Evolutionary conservation across 2,797 vertebrate genomes (phyloP).

Genomic region (Danio aesculapii): DNA sequence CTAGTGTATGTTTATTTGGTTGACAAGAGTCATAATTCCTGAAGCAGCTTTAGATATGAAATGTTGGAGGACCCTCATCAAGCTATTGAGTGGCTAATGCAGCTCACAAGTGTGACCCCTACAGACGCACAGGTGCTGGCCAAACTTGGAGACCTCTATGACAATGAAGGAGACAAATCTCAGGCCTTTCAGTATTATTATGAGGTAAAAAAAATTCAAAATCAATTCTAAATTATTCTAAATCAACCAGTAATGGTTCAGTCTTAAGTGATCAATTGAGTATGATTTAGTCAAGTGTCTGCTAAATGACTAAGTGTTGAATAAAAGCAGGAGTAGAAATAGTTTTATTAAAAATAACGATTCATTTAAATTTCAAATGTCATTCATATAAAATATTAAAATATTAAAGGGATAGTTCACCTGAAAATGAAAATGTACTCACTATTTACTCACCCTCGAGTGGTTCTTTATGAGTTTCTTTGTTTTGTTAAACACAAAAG

Average conservation of each 20-base stretch:
- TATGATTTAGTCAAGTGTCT: too few relatives aligned
- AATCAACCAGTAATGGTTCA: neutral
- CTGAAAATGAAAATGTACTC: too few relatives aligned
- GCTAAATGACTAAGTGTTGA: too few relatives aligned
- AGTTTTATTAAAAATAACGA: too few relatives aligned
- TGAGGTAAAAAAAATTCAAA: slow-evolving; percentile 84
- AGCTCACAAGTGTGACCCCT: slow-evolving; percentile 90
- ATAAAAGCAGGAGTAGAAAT: too few relatives aligned
- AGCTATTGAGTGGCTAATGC: slow-evolving; percentile 94
- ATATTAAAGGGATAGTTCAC: too few relatives aligned
- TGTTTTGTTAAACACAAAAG: too few relatives aligned
- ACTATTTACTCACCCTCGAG: too few relatives aligned
- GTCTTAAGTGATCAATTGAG: too few relatives aligned
- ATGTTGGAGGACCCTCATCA: slow-evolving; percentile 89
- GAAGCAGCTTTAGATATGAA: slow-evolving; percentile 82
- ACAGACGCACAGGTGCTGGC: slow-evolving; percentile 89
- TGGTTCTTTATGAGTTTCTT: too few relatives aligned
- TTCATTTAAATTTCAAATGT: too few relatives aligned
- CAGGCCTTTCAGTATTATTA: slow-evolving; percentile 96
- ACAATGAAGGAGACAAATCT: slow-evolving; percentile 92
- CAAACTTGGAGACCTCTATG: slow-evolving; percentile 91
- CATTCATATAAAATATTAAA: too few relatives aligned
- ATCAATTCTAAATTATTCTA: neutral
- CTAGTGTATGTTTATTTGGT: neutral
- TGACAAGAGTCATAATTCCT: slow-evolving; percentile 57